These are phyloP conservation scores for Eupithecia abbreviata DNA, from an alignment of 2,888 invertebrate genomes.

Conservation along the genomic window DNA sequence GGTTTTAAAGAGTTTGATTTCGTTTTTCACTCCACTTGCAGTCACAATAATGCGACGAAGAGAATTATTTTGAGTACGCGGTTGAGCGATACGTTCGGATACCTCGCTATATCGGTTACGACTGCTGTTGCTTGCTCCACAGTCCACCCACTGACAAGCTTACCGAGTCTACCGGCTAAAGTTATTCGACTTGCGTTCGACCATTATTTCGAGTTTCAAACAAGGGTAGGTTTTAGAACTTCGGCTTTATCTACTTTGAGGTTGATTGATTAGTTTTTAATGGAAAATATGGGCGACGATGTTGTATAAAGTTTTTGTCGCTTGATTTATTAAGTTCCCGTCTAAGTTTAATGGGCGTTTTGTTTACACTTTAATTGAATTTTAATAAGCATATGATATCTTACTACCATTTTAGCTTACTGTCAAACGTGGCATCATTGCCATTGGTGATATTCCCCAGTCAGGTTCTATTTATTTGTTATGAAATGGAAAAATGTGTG, in stretches of 20 bases:
- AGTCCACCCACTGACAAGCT: conserved; percentile 4
- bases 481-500: no score
- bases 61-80: conserved; percentile 65
- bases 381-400: neutral
- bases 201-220: conserved; percentile 20
- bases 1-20: conserved; percentile 49
- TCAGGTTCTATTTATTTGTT: no score
- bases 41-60: conserved; percentile 74
- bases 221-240: conserved; percentile 43
- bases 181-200: conserved; percentile 13
- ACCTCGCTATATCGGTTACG: conserved; percentile 57
- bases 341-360: neutral
- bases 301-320: conserved; percentile 33
- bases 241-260: conserved; percentile 49
- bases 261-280: conserved; percentile 43
- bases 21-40: conserved; percentile 73
- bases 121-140: conserved; percentile 48
- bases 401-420: neutral
- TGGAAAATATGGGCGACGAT: conserved; percentile 27
- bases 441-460: no score
- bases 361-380: neutral
- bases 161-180: neutral
- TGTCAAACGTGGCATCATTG: no score
- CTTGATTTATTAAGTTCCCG: conserved; percentile 4
- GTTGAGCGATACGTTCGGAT: conserved; percentile 59